Percentiles rank a stretch among this genome's conserved stretches.
phyloP scores from a whole-genome alignment of 2,113 vertebrate species.

The Butorides virescens region DNA sequence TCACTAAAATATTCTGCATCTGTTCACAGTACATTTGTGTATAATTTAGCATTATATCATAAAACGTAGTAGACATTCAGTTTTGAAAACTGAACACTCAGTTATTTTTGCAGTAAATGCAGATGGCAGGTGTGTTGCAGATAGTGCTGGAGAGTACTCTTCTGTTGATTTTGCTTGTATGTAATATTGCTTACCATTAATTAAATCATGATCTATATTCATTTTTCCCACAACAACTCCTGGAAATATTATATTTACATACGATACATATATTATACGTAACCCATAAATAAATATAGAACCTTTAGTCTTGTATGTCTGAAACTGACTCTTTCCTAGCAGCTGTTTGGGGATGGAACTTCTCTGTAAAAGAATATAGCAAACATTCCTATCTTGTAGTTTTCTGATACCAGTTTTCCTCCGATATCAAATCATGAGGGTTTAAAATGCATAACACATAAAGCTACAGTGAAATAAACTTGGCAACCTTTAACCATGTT shows the following conservation, averaged over 20 bases:
- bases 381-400: not conserved
- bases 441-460: not conserved
- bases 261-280: too few relatives aligned
- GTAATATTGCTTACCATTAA: not conserved
- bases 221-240: not conserved
- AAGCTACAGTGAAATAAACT: not conserved
- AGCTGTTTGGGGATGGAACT: not conserved
- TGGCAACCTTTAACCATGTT: not conserved
- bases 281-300: not conserved
- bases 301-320: not conserved
- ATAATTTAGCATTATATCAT: not conserved
- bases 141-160: not conserved
- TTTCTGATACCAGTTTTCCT: not conserved
- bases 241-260: not conserved
- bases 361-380: not conserved
- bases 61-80: not conserved
- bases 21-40: not conserved
- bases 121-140: not conserved
- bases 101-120: not conserved
- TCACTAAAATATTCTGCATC: not conserved
- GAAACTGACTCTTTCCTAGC: not conserved
- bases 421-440: not conserved
- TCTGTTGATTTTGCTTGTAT: not conserved
- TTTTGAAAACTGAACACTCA: not conserved
- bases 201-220: not conserved